phyloP scores from a whole-genome alignment of 2,113 vertebrate genomes.

The Rattus rattus region DNA sequence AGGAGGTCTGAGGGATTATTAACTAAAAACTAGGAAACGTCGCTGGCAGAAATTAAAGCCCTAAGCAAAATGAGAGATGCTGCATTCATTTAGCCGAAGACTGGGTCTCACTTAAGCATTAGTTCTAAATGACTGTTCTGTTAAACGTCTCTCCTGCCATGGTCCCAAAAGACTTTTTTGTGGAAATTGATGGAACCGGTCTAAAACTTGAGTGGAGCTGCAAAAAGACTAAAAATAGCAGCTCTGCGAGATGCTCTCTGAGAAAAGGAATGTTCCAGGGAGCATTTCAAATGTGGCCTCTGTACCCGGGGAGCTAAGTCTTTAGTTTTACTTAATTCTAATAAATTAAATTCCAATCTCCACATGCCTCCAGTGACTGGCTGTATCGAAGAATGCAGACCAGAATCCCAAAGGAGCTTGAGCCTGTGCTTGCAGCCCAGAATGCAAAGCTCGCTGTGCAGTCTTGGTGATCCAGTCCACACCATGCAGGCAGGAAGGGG shows the following conservation, averaged over 20 bases:
- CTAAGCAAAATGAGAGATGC: not conserved
- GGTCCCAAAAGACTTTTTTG: constrained; percentile 42
- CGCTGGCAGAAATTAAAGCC: not conserved
- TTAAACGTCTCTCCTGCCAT: not conserved
- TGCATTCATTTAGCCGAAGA: not conserved
- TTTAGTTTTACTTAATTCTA: constrained; percentile 21
- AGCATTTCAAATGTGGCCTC: not conserved
- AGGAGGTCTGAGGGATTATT: not conserved
- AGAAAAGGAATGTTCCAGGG: not conserved
- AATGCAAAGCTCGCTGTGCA: not conserved
- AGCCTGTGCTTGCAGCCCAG: not conserved
- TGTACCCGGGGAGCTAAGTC: not conserved
- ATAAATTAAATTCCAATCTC: not conserved
- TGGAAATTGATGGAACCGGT: constrained; percentile 50
- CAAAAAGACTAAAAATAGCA: constrained; percentile 32
- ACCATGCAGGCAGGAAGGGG: fast-evolving
- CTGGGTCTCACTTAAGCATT: not conserved
- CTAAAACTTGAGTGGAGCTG: constrained; percentile 18
- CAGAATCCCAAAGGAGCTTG: fast-evolving
- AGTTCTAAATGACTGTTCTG: not conserved
- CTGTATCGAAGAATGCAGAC: not conserved
- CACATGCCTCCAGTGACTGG: not conserved
- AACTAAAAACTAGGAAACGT: not conserved
- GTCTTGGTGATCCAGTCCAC: not conserved
- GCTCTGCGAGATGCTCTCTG: not conserved